A percentile compares a stretch with the other conserved stretches of the same genome.
phyloP scores from a whole-genome alignment of 2,888 invertebrate species.

The Xestia rhomboidea region DNA sequence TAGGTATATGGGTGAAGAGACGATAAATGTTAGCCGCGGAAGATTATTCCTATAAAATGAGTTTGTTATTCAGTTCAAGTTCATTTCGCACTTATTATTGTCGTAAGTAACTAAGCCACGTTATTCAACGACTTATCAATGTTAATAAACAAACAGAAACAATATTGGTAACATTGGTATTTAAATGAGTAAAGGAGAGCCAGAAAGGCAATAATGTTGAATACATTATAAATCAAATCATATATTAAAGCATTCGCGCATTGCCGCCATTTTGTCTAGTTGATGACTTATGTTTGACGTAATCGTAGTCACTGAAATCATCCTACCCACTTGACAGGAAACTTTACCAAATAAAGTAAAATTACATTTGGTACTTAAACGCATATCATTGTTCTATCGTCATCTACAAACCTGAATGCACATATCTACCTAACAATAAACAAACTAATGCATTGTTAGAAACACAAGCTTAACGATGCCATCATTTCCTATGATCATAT shows the following conservation, averaged over 20 bases:
- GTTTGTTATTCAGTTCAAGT: conserved; percentile 10
- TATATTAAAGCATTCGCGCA: conserved; percentile 33
- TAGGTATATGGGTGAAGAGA: not conserved
- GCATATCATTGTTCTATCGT: not conserved
- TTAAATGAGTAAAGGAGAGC: not conserved
- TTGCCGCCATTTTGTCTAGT: conserved; percentile 58
- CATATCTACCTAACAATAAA: not conserved
- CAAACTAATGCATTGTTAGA: not conserved
- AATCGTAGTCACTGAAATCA: conserved; percentile 10
- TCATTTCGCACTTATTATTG: conserved; percentile 3
- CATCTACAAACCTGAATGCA: not conserved
- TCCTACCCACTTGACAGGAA: conserved; percentile 12
- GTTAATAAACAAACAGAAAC: conserved; percentile 18
- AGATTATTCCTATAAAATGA: conserved; percentile 9
- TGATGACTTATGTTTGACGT: conserved; percentile 40
- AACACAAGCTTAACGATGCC: conserved; percentile 1
- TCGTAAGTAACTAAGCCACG: not conserved
- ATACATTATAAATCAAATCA: not conserved
- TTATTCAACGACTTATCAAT: conserved; percentile 23
- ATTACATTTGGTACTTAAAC: not conserved
- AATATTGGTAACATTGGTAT: conserved; percentile 22
- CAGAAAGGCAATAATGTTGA: not conserved
- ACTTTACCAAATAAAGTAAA: not conserved
- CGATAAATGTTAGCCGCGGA: not conserved
- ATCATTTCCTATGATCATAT: not conserved